Percentiles rank a stretch among this genome's conserved stretches.
Evolutionary conservation across 1,140 invertebrate genomes (phyloP).

Genomic region (Heliconius hermathena): DNA sequence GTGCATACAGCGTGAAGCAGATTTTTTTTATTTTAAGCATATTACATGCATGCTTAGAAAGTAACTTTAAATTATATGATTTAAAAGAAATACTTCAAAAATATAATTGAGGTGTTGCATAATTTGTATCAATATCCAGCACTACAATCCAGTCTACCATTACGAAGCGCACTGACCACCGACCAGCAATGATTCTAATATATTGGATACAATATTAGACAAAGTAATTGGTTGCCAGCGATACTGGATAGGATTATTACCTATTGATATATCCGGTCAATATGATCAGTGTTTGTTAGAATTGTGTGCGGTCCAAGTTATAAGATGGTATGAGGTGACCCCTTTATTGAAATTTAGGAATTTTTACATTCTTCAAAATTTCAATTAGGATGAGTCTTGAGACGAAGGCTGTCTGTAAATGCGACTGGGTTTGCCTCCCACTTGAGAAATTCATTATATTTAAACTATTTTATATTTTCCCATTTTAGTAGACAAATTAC

Average conservation of each 20-base stretch:
- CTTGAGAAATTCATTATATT: no score
- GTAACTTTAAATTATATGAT: neutral
- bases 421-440: no score
- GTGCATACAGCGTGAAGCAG: no score
- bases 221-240: conserved; percentile 30
- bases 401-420: no score
- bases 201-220: conserved; percentile 28
- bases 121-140: neutral
- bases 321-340: no score
- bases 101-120: neutral
- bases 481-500: no score
- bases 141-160: neutral
- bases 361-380: no score
- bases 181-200: conserved; percentile 17
- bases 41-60: no score
- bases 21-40: no score
- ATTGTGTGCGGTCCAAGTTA: conserved; percentile 5
- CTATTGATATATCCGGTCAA: conserved; percentile 34
- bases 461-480: no score
- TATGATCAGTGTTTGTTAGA: conserved; percentile 30
- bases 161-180: neutral
- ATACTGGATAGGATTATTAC: conserved; percentile 33
- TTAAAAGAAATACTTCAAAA: neutral
- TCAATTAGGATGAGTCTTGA: no score
- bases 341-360: no score